Evolutionary conservation across 2,113 vertebrate genomes (phyloP).

Genomic region (Labeo catla): DNA sequence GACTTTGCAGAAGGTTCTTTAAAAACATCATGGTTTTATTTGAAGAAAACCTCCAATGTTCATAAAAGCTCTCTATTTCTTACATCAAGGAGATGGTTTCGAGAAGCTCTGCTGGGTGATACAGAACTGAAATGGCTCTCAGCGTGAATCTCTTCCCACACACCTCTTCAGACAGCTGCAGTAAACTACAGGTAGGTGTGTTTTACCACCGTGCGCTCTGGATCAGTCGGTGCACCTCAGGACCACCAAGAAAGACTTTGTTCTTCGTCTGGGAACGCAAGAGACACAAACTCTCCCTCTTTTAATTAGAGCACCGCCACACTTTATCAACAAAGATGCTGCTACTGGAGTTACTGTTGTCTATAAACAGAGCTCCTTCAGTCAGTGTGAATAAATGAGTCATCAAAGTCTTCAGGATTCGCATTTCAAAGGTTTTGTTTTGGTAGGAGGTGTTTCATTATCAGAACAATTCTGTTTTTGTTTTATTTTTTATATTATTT

Average conservation of each 20-base stretch:
- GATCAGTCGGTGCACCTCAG: constrained; percentile 38
- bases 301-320: constrained; percentile 53
- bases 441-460: constrained; percentile 36
- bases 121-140: neutral
- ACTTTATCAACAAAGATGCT: constrained; percentile 23
- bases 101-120: neutral
- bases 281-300: constrained; percentile 22
- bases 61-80: neutral
- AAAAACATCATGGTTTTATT: neutral
- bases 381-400: constrained; percentile 11
- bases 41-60: neutral
- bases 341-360: constrained; percentile 47
- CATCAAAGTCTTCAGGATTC: neutral
- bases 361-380: constrained; percentile 45
- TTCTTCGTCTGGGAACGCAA: constrained; percentile 42
- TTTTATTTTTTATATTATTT: constrained; percentile 3
- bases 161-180: constrained; percentile 24
- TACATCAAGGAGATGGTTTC: constrained; percentile 10
- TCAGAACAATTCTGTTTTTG: constrained; percentile 40
- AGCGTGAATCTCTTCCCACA: constrained; percentile 3
- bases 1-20: neutral
- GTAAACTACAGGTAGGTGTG: constrained; percentile 45
- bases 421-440: neutral
- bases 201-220: constrained; percentile 14
- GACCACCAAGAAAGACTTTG: constrained; percentile 60